These are phyloP conservation scores for Danionella dracula DNA, from an alignment of 2,797 vertebrate species.

Conservation along the genomic window DNA sequence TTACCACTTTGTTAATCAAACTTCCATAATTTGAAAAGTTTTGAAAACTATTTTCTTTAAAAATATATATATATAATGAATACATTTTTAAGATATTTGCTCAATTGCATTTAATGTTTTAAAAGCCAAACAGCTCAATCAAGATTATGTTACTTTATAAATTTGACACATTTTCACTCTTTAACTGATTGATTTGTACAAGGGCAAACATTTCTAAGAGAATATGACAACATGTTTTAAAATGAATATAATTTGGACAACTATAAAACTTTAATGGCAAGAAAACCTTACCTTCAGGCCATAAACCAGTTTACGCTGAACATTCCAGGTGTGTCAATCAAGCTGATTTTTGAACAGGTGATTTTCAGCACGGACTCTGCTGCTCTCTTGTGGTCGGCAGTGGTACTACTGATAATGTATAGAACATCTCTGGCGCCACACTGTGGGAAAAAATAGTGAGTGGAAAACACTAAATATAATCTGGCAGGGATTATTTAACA, in stretches of 20 bases:
- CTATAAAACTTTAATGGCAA: neutral
- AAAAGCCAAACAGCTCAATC: too few relatives aligned
- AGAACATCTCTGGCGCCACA: constrained; percentile 36
- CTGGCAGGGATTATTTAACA: too few relatives aligned
- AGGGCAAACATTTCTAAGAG: too few relatives aligned
- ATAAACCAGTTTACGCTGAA: neutral
- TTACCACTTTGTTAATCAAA: too few relatives aligned
- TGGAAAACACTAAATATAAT: too few relatives aligned
- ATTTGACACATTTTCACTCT: neutral
- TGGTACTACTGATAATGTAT: constrained; percentile 1
- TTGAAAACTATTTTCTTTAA: too few relatives aligned
- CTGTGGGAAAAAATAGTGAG: constrained; percentile 29
- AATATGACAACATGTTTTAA: neutral
- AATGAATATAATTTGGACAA: neutral
- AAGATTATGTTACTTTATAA: too few relatives aligned
- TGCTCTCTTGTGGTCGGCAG: constrained; percentile 7
- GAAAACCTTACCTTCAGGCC: neutral
- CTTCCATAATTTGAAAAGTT: too few relatives aligned
- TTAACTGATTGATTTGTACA: neutral
- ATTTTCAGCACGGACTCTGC: neutral
- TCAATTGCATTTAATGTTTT: too few relatives aligned
- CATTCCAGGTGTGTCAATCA: neutral
- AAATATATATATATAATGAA: too few relatives aligned
- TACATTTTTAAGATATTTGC: too few relatives aligned
- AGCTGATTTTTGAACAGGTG: neutral